Conservation (phyloP, 2,113 vertebrate genomes). For the Echinops telfairi region DNA sequence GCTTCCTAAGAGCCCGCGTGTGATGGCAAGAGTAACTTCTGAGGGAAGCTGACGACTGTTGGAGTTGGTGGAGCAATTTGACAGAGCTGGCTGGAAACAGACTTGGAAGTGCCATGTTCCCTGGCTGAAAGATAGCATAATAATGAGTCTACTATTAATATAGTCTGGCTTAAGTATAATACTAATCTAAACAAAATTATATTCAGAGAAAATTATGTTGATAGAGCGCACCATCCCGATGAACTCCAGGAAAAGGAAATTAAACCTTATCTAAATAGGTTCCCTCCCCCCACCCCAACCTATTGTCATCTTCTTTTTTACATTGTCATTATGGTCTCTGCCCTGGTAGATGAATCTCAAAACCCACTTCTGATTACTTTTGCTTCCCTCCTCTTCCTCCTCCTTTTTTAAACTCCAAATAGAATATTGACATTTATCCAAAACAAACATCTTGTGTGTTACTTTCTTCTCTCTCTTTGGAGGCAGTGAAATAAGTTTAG, state of each 20-base stretch:
- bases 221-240: slow-evolving; percentile 67
- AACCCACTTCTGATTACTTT: slow-evolving; percentile 66
- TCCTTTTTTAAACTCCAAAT: slow-evolving; percentile 50
- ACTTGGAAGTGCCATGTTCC: slow-evolving; percentile 55
- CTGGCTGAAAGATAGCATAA: slow-evolving; percentile 74
- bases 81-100: slow-evolving; percentile 63
- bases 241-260: slow-evolving; percentile 69
- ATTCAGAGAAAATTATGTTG: slow-evolving; percentile 80
- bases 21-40: neutral
- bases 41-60: neutral
- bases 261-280: slow-evolving; percentile 76
- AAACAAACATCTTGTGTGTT: slow-evolving; percentile 63
- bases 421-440: slow-evolving; percentile 63
- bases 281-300: neutral
- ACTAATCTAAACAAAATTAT: slow-evolving; percentile 81
- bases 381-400: neutral
- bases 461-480: slow-evolving; percentile 14
- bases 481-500: slow-evolving; percentile 50
- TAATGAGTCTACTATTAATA: slow-evolving; percentile 80
- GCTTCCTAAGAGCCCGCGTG: neutral
- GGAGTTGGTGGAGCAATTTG: slow-evolving; percentile 3
- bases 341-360: slow-evolving; percentile 66
- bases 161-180: slow-evolving; percentile 79
- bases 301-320: slow-evolving; percentile 64
- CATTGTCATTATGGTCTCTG: slow-evolving; percentile 68